A percentile compares a stretch with the other conserved stretches of the same genome.
phyloP scores from a whole-genome alignment of 92 coral and sea anemone genomes.

The Epizoanthus scotinus region DNA sequence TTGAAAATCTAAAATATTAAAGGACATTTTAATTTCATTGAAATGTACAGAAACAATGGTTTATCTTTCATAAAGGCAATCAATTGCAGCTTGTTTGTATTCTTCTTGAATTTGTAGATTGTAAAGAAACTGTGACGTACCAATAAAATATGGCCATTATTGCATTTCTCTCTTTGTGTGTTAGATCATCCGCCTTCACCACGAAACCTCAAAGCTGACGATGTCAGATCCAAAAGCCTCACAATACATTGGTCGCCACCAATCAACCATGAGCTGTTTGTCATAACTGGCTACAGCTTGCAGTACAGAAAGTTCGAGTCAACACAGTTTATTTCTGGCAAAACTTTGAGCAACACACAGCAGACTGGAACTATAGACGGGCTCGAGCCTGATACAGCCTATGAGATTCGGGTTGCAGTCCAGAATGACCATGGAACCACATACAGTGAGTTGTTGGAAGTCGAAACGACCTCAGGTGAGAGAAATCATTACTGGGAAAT shows the following conservation, averaged over 20 bases:
- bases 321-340: not conserved
- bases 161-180: not conserved
- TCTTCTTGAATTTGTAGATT: too few relatives aligned
- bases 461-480: slow-evolving; percentile 11
- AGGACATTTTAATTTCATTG: too few relatives aligned
- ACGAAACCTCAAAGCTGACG: not conserved
- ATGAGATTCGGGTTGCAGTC: not conserved
- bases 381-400: not conserved
- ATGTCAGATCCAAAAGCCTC: slow-evolving; percentile 1
- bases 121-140: too few relatives aligned
- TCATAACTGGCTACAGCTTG: not conserved
- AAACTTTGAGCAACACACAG: not conserved
- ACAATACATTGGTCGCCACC: not conserved
- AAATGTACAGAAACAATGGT: too few relatives aligned
- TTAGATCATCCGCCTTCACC: slow-evolving; percentile 4
- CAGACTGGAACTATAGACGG: not conserved
- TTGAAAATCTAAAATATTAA: too few relatives aligned
- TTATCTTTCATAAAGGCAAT: too few relatives aligned
- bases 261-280: not conserved
- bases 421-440: slow-evolving; percentile 2
- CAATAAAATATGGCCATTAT: too few relatives aligned
- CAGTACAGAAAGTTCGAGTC: not conserved
- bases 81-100: too few relatives aligned
- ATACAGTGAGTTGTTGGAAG: not conserved
- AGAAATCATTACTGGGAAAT: not conserved